Evolutionary conservation across 2,797 vertebrate genomes (phyloP), one percentile per base, ranked within the genome.

Genomic region (Brotula barbata): DNA sequence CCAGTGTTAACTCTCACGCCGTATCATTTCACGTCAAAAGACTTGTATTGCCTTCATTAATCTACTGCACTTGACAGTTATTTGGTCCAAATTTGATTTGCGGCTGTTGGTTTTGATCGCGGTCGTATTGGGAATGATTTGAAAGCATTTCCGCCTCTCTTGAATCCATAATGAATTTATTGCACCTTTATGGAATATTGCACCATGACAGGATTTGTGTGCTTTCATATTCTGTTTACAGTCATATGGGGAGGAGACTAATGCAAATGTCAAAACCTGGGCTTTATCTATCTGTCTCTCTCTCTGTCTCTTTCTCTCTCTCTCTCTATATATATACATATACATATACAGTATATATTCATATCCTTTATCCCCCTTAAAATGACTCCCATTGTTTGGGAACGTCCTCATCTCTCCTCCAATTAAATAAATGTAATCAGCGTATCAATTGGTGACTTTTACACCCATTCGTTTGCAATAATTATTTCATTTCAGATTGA

Each of bases 401-500:
- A 43, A 31, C 55, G 12, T 73, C 51, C 68, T 71, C 77, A 73
- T 68, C 71, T 75, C 64, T 66, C 66, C 54, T 36, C 76, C 81
- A 89, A 87, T 88, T 85, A 87, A 71, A 87, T 68, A 58, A 72
- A 84, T 75, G 71, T 83, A 86, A 83, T 80, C 71, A 60, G 45
- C 67, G 64, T 85, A 88, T 88, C 85, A 87, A 85, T 85, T 59
- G 76, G 69, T 86, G 85, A 87, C 85, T 87, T 85, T 87, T 85
- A 86, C 84, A 87, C 83, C 82, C 83, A 83, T 88, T 88, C 76
- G 88, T 88, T 88, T 86, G 77, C 78, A 75, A 78, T 88, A 87
- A 88, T 90, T 86, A 88, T 89, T 90, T 87, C 66, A 85, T 89
- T 88, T 86, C 64, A 81, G 78, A 86, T 85, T 88, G 85, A 90